phyloP scores from a whole-genome alignment of 2,797 vertebrate species.

The Melanotaenia parkinsoni region DNA sequence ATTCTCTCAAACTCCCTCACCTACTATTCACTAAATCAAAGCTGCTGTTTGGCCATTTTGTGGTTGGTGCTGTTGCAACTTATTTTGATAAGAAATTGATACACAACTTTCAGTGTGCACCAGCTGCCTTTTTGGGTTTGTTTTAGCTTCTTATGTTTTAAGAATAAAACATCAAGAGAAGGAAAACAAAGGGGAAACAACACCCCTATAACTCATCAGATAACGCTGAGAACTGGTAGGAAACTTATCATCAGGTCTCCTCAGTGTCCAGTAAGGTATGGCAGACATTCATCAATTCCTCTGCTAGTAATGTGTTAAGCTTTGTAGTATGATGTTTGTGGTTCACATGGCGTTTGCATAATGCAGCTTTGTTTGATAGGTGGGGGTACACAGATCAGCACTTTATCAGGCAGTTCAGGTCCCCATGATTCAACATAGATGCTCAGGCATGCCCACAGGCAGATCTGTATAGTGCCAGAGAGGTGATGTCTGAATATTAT shows the following conservation, averaged over 20 bases:
- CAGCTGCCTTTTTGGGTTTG: neutral
- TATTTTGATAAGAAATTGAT: no score
- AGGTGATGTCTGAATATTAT: neutral
- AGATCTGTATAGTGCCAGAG: neutral
- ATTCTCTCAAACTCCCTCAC: neutral
- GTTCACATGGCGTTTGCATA: neutral
- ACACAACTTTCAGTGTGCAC: neutral
- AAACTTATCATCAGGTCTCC: neutral
- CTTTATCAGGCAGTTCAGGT: neutral
- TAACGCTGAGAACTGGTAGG: neutral
- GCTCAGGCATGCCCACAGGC: slow-evolving; percentile 5
- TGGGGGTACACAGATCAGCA: neutral
- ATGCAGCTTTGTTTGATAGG: neutral
- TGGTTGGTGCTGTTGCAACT: neutral
- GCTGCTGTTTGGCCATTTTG: slow-evolving; percentile 30
- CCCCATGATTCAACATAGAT: neutral
- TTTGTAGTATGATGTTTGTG: neutral
- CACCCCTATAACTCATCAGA: no score
- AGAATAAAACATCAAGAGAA: neutral
- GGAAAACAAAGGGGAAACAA: no score
- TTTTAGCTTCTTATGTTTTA: neutral
- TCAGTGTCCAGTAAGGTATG: neutral
- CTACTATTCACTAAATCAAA: slow-evolving; percentile 33
- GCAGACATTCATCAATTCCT: neutral
- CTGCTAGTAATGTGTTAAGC: neutral